Conservation (phyloP, 2,888 invertebrate species). For the Chironomus tentans region DNA sequence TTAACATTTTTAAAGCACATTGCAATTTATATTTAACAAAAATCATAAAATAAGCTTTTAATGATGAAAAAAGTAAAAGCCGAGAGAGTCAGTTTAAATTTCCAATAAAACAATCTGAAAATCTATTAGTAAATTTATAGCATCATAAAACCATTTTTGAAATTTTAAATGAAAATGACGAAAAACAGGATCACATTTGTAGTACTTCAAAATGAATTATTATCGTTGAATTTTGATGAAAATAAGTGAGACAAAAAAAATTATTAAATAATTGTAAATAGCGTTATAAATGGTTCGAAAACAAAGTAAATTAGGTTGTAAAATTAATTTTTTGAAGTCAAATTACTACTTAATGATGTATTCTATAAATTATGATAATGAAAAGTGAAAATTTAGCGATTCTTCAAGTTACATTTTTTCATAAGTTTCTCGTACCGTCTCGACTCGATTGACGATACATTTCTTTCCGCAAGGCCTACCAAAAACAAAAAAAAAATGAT, state of each 20-base stretch:
- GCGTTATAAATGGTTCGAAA: slow-evolving; percentile 2
- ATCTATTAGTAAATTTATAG: background rate
- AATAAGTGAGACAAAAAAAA: background rate
- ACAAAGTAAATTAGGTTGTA: background rate
- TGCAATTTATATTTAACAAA: background rate
- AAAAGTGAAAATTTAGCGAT: background rate
- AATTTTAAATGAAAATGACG: background rate
- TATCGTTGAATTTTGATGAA: background rate
- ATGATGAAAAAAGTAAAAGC: background rate
- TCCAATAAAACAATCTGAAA: background rate
- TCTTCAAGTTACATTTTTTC: background rate
- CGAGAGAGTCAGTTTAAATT: background rate
- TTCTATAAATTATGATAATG: background rate
- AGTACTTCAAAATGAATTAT: background rate
- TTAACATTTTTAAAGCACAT: background rate
- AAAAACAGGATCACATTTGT: background rate
- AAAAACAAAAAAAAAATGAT: background rate
- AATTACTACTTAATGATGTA: slow-evolving; percentile 8
- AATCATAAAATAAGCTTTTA: background rate
- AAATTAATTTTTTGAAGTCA: background rate
- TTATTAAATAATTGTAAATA: background rate
- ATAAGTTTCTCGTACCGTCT: background rate
- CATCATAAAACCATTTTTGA: background rate
- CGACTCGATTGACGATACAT: background rate
- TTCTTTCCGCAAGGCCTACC: slow-evolving; percentile 7